phyloP scores from a whole-genome alignment of 53 echinoderm and acorn worm species.

The Patiria pectinifera region DNA sequence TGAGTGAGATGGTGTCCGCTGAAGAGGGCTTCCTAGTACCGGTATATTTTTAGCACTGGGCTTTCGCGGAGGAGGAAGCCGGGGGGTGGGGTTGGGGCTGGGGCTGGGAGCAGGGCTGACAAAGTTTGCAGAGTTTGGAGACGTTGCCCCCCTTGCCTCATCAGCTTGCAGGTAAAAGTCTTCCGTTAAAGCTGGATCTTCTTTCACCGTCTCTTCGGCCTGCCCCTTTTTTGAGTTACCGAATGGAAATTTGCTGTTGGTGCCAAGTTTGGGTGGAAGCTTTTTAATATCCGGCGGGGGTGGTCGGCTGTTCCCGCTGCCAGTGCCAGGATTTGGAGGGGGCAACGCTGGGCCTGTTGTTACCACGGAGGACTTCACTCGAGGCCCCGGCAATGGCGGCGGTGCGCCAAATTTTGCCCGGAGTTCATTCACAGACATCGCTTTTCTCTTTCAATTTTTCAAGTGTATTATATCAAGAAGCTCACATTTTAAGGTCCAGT shows the following conservation, averaged over 20 bases:
- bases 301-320: background rate
- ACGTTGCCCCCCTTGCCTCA: background rate
- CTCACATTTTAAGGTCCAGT: background rate
- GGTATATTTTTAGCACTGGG: background rate
- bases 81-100: too few species aligned
- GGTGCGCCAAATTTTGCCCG: constrained; percentile 17
- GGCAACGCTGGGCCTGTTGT: background rate
- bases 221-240: background rate
- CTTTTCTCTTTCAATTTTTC: background rate
- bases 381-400: background rate
- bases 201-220: background rate
- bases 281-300: background rate
- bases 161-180: constrained; percentile 43
- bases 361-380: background rate
- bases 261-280: background rate
- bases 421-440: constrained; percentile 41
- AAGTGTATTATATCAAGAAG: background rate
- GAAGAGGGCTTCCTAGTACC: background rate
- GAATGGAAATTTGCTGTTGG: background rate
- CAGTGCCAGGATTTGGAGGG: background rate
- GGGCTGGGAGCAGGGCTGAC: background rate
- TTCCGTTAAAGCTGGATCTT: constrained; percentile 11
- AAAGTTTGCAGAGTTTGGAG: background rate
- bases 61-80: constrained; percentile 31
- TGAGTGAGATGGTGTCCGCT: background rate